A percentile compares a stretch with the other conserved stretches of the same genome.
These are phyloP conservation scores for Amblyornis subalaris DNA, from an alignment of 2,113 vertebrate genomes.

Conservation along the genomic window DNA sequence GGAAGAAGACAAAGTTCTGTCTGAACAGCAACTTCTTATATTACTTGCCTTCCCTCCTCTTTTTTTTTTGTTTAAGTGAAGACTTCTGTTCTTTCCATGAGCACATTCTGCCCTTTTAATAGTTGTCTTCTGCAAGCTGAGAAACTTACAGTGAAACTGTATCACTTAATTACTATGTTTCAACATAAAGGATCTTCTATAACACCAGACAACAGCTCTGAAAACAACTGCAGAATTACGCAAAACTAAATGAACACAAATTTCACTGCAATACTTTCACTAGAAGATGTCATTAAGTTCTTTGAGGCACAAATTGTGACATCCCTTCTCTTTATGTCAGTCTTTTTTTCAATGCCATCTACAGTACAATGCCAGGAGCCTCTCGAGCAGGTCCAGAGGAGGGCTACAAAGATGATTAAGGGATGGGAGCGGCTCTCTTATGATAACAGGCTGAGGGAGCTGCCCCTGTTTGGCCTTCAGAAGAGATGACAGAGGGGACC, in stretches of 20 bases:
- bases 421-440: background rate
- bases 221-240: background rate
- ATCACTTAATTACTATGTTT: background rate
- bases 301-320: background rate
- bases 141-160: background rate
- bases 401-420: background rate
- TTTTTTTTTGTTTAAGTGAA: background rate
- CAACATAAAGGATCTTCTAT: background rate
- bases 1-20: background rate
- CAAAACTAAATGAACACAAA: background rate
- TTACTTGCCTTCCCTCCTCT: background rate
- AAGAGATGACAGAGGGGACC: background rate
- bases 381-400: background rate
- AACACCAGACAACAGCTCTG: background rate
- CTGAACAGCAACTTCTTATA: background rate
- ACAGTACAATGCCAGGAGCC: background rate
- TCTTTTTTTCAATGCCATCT: background rate
- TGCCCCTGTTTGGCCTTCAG: accelerated
- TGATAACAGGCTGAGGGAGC: background rate
- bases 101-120: background rate
- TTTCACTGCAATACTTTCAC: background rate
- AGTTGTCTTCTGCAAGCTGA: background rate
- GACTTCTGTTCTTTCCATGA: background rate
- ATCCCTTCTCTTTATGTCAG: background rate
- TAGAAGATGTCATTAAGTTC: background rate